Conservation (phyloP, 2,113 vertebrate genomes). For the Nycticorax nycticorax region DNA sequence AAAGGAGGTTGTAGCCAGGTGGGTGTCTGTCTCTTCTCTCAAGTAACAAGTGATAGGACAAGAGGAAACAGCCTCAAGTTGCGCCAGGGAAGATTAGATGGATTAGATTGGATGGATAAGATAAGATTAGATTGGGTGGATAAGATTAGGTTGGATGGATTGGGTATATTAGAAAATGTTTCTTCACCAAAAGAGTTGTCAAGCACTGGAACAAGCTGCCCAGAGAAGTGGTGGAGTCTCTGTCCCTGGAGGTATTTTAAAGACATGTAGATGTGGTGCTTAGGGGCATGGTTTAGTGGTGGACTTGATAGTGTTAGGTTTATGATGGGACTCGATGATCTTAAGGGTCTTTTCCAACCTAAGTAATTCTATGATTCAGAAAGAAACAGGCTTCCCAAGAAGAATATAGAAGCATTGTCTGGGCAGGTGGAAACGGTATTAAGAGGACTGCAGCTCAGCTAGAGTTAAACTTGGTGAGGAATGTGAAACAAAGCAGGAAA, state of each 20-base stretch:
- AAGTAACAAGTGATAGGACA: background rate
- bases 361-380: background rate
- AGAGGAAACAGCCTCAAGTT: background rate
- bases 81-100: background rate
- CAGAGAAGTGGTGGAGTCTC: too few species aligned
- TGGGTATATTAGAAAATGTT: too few species aligned
- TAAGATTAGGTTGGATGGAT: too few species aligned
- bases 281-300: too few species aligned
- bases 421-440: background rate
- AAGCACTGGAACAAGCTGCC: too few species aligned
- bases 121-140: too few species aligned
- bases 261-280: too few species aligned
- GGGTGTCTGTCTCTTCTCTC: too few species aligned
- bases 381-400: background rate
- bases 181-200: too few species aligned
- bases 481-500: background rate
- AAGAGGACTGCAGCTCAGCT: background rate
- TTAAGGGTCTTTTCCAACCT: background rate
- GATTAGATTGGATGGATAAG: too few species aligned
- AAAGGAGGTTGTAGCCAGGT: too few species aligned
- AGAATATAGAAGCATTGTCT: background rate
- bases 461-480: background rate
- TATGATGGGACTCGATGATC: background rate
- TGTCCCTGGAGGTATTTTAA: too few species aligned
- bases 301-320: background rate